Percentiles rank a stretch among this genome's conserved stretches.
phyloP scores from a whole-genome alignment of 2,113 vertebrate species.

The Spea multiplicata region DNA sequence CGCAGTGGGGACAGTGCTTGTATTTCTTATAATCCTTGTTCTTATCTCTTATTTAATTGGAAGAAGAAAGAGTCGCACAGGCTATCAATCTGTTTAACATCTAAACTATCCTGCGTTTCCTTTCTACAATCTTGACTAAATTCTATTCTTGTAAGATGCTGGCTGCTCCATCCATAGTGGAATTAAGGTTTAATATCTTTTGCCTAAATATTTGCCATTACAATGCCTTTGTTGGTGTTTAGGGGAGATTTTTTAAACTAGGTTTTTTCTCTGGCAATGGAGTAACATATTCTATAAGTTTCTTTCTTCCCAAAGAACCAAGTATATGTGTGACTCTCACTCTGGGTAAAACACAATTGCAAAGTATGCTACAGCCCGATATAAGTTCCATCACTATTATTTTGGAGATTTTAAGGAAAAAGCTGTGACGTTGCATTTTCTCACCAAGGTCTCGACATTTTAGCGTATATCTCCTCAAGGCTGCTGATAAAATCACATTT shows the following conservation, averaged over 20 bases:
- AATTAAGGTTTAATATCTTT: neutral
- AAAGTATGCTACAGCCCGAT: too few relatives aligned
- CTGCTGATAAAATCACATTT: too few relatives aligned
- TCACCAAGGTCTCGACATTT: too few relatives aligned
- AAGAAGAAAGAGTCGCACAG: slow-evolving; percentile 89
- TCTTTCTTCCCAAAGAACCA: too few relatives aligned
- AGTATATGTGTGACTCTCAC: too few relatives aligned
- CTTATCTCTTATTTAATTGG: slow-evolving; percentile 94
- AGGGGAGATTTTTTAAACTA: neutral
- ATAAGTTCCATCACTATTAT: too few relatives aligned
- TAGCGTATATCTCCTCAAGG: too few relatives aligned
- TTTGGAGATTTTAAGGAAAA: too few relatives aligned
- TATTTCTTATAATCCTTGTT: slow-evolving; percentile 93
- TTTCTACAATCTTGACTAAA: slow-evolving; percentile 22
- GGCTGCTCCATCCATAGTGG: slow-evolving; percentile 19
- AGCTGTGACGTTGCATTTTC: too few relatives aligned
- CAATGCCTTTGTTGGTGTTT: neutral
- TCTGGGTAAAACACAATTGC: too few relatives aligned
- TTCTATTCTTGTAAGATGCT: slow-evolving; percentile 37
- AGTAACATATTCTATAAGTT: too few relatives aligned
- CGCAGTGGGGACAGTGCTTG: slow-evolving; percentile 85
- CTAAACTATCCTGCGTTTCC: slow-evolving; percentile 26
- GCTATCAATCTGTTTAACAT: slow-evolving; percentile 88
- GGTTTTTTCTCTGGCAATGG: too few relatives aligned
- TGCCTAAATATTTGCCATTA: neutral